Evolutionary conservation across 2,113 vertebrate genomes (phyloP).

Genomic region (Electrona antarctica): DNA sequence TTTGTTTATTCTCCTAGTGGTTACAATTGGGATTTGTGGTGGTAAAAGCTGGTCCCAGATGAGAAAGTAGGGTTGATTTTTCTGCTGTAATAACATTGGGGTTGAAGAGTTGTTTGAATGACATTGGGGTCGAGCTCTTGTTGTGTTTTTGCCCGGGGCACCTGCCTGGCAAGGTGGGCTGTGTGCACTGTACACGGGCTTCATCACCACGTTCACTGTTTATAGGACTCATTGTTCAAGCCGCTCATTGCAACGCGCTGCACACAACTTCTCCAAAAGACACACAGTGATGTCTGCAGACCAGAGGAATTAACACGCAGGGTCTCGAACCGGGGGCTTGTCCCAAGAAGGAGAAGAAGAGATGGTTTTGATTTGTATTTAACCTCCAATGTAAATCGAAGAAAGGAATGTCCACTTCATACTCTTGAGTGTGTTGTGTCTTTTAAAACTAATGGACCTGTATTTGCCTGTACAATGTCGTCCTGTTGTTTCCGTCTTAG

Average conservation of each 20-base stretch:
- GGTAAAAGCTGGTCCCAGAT: neutral
- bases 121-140: neutral
- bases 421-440: slow-evolving; percentile 61
- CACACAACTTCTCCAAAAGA: neutral
- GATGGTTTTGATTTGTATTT: slow-evolving; percentile 49
- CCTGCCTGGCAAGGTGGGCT: neutral
- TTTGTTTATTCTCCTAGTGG: neutral
- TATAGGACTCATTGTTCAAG: neutral
- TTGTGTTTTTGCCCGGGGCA: neutral
- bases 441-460: slow-evolving; percentile 66
- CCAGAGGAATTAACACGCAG: slow-evolving; percentile 38
- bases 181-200: neutral
- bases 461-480: slow-evolving; percentile 71
- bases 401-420: slow-evolving; percentile 56
- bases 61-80: neutral
- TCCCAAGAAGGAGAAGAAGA: slow-evolving; percentile 28
- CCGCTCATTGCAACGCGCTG: neutral
- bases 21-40: neutral
- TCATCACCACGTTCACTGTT: neutral
- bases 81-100: neutral
- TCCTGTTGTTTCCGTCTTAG: slow-evolving; percentile 70
- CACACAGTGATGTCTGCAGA: slow-evolving; percentile 52
- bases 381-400: slow-evolving; percentile 42
- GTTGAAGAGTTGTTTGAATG: slow-evolving; percentile 22
- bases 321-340: neutral